Base-by-base conservation (phyloP, 2,113 vertebrate species). In the Carollia perspicillata region DNA sequence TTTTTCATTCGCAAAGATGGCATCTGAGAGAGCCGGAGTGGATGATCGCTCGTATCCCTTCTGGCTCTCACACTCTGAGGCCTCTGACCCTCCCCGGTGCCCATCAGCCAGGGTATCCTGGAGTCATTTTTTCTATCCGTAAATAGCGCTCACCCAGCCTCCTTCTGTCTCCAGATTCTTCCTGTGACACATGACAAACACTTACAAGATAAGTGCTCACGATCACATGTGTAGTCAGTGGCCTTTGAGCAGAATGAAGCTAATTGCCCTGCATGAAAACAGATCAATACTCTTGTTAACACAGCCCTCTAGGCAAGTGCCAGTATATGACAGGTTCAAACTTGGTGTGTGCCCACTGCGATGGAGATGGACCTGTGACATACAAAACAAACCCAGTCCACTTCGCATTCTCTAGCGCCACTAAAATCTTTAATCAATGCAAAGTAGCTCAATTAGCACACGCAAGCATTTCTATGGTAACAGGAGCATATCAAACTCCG, bases 241-340 rank as follows among this genome's bases (percentile, higher is more conserved):
- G 40, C 55, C 80, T 93, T 92, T 12, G 37, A 86, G 65, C 14
- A 89, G 53, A 96, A 77, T 78, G 37, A 75, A 80, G 51, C 49
- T 91, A 74, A 95, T 87, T 93, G 53, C 9, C 40, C 30, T 22
- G 5, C 28, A 58, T 79, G 80, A 84, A 95, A 94, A 81, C 30
- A 89, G 87, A 93, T 92, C 42, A 22, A 37, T 92, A 49, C 26
- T 81, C 71, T 95, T 77, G 53, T 69, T 93, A 94, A 55, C 65
- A 89, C 23, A 83, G 71, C 28, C 13, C 33, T 77, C n/a, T 8
- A 11, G 84, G 63, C 51, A 63, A 84, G 51, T 40, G 17, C 65
- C 42, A 94, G 2, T 42, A 7, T 7, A 18, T 9, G 85, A 10
- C 35, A 22, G n/a, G n/a, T 69, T 72, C 49, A 71, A 42, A 63